Percentiles rank a stretch among this genome's conserved stretches.
Evolutionary conservation across 1,140 invertebrate genomes (phyloP).

Genomic region (Melanaphis sacchari): DNA sequence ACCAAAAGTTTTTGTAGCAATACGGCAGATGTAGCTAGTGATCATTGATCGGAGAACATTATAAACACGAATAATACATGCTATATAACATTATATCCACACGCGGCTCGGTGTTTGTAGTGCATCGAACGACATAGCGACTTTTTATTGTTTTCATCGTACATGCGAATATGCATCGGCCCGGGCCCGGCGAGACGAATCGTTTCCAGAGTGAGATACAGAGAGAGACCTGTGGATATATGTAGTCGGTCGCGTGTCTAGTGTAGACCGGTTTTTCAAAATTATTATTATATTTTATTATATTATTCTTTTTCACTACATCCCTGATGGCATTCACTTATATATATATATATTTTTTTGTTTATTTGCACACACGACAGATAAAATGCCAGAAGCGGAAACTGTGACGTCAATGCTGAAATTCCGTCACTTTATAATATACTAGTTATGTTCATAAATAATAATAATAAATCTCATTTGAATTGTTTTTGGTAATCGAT

Average conservation of each 20-base stretch:
- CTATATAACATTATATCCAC: background rate
- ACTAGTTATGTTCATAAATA: background rate
- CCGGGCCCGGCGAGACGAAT: background rate
- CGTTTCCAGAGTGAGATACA: background rate
- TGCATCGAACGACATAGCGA: background rate
- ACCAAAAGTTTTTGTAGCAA: background rate
- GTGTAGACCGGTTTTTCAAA: slow-evolving; percentile 14
- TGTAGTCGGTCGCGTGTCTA: background rate
- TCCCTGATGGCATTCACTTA: background rate
- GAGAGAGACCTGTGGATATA: background rate
- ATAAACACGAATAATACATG: background rate
- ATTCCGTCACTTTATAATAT: background rate
- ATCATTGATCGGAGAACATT: background rate
- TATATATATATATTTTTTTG: background rate
- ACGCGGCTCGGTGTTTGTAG: background rate
- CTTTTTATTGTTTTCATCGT: background rate
- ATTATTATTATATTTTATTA: background rate
- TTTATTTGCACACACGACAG: background rate
- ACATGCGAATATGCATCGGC: background rate
- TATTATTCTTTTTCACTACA: background rate
- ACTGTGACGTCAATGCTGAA: background rate
- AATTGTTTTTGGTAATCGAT: background rate
- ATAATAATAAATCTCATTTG: background rate
- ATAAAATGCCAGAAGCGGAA: background rate
- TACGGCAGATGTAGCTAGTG: background rate